These are phyloP conservation scores for Stigmatopora argus DNA, from an alignment of 2,113 vertebrate species.

Conservation along the genomic window DNA sequence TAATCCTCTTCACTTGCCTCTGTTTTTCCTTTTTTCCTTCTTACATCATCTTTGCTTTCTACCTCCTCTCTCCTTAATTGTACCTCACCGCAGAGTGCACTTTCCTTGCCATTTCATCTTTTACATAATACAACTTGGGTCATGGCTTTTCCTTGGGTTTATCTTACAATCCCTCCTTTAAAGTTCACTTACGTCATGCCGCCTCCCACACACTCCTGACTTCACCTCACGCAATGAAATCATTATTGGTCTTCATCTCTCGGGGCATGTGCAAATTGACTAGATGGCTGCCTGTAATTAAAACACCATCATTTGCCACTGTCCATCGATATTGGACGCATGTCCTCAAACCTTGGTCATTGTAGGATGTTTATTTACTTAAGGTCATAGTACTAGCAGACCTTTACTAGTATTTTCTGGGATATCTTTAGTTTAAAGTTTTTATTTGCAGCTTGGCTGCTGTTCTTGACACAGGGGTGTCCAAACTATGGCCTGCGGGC, in stretches of 20 bases:
- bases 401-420: not conserved
- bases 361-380: not conserved
- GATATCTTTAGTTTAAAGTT: too few relatives aligned
- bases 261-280: not conserved
- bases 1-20: conserved; percentile 13
- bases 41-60: conserved; percentile 5
- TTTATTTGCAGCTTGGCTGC: too few relatives aligned
- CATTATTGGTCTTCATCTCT: not conserved
- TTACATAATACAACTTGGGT: conserved; percentile 18
- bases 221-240: conserved; percentile 9
- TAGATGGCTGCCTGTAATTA: not conserved
- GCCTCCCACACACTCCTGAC: conserved; percentile 4
- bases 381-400: not conserved
- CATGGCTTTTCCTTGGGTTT: not conserved
- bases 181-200: not conserved
- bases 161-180: not conserved
- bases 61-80: conserved; percentile 19
- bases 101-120: conserved; percentile 14
- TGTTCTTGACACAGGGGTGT: too few relatives aligned
- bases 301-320: not conserved
- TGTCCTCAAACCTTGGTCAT: not conserved
- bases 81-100: not conserved
- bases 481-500: too few relatives aligned
- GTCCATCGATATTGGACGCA: not conserved
- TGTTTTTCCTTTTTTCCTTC: conserved; percentile 10